A percentile compares a stretch with the other conserved stretches of the same genome.
Conservation (phyloP, 2,888 invertebrate genomes). For the Onthophagus sagittarius region DNA sequence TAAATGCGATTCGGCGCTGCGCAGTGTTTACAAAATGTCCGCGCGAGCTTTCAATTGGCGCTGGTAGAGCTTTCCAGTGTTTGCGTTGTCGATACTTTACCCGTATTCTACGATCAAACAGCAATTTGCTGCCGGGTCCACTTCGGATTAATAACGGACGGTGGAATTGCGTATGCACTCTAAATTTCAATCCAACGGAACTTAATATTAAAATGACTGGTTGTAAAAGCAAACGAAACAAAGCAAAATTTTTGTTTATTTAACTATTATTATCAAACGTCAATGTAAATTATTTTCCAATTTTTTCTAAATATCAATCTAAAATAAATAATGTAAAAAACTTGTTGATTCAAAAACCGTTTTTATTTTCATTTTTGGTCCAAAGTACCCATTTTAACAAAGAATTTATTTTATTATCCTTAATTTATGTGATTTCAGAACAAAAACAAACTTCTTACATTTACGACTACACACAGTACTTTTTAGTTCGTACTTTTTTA, state of each 20-base stretch:
- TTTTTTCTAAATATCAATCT: neutral
- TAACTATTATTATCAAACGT: neutral
- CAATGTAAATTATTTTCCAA: neutral
- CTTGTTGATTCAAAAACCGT: constrained; percentile 8
- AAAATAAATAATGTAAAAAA: constrained; percentile 7
- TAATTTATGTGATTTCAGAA: constrained; percentile 31
- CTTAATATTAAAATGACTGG: neutral
- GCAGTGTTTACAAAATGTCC: neutral
- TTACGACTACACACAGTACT: constrained; percentile 26
- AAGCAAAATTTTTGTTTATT: neutral
- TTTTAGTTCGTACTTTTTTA: constrained; percentile 30
- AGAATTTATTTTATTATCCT: constrained; percentile 26
- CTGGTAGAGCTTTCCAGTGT: neutral
- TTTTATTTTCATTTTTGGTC: constrained; percentile 28
- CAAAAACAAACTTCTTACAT: constrained; percentile 33
- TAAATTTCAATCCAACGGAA: neutral
- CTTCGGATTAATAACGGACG: neutral
- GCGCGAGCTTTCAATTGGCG: neutral
- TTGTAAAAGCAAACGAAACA: neutral
- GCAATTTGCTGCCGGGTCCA: neutral
- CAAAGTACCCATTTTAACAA: constrained; percentile 38
- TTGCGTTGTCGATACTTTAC: neutral
- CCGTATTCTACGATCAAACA: neutral
- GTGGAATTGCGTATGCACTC: neutral
- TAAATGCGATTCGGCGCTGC: neutral